phyloP scores from a whole-genome alignment of 2,113 vertebrate genomes.

The Sapajus apella region DNA sequence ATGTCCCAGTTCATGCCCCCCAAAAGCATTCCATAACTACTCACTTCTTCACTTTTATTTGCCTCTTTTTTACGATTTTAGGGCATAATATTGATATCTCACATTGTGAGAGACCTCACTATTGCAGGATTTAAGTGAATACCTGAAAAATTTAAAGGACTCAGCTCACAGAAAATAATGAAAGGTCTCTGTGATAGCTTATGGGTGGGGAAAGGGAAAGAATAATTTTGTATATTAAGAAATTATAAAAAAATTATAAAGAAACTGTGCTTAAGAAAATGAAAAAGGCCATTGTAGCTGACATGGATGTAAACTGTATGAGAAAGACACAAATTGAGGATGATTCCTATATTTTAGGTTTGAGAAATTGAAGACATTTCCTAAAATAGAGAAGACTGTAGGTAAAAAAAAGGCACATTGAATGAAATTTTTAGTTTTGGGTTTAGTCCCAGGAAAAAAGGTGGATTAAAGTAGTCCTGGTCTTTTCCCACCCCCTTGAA shows the following conservation, averaged over 20 bases:
- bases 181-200: not conserved
- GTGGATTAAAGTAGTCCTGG: not conserved
- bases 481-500: not conserved
- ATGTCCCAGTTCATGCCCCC: not conserved
- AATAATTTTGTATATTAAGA: not conserved
- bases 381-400: not conserved
- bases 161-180: not conserved
- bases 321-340: not conserved
- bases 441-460: not conserved
- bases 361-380: not conserved
- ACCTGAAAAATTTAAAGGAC: not conserved
- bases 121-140: not conserved
- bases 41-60: conserved; percentile 9
- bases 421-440: not conserved
- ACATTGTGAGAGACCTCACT: not conserved
- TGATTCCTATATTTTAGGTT: not conserved
- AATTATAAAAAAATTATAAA: not conserved
- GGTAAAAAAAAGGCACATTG: not conserved
- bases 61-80: not conserved
- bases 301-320: not conserved
- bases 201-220: not conserved
- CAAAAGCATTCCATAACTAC: not conserved
- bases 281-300: not conserved
- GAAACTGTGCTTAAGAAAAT: not conserved
- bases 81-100: not conserved